Conservation (phyloP, 2,797 vertebrate genomes). For the Poeciliopsis paucimaculata region DNA sequence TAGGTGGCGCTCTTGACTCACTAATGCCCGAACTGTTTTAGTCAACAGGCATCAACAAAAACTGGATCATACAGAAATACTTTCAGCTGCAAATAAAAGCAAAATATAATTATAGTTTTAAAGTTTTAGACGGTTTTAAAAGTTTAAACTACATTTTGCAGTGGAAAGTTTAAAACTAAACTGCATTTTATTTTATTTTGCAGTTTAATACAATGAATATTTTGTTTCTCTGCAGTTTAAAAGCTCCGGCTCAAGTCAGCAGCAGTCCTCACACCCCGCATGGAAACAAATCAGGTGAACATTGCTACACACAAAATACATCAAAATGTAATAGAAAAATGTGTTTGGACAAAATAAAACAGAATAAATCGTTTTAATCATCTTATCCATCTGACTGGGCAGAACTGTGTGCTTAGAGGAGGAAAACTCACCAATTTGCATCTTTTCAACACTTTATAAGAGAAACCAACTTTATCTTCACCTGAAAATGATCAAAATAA, state of each 20-base stretch:
- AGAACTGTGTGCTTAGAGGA: no score
- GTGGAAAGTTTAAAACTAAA: background rate
- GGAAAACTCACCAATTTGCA: background rate
- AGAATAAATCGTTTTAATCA: no score
- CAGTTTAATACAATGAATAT: background rate
- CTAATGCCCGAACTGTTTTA: background rate
- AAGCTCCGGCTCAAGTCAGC: slow-evolving; percentile 52
- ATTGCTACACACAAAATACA: background rate
- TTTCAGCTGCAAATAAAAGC: background rate
- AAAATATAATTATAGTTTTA: background rate
- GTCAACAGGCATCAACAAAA: background rate
- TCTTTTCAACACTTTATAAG: background rate
- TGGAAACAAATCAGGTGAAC: slow-evolving; percentile 62
- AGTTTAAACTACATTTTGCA: background rate
- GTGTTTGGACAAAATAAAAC: background rate
- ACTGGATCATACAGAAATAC: background rate
- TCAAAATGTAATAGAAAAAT: background rate
- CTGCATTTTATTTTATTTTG: background rate
- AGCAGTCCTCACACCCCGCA: slow-evolving; percentile 27
- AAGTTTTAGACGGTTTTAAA: slow-evolving; percentile 1
- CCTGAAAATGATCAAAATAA: background rate
- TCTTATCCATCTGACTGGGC: no score
- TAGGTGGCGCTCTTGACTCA: slow-evolving; percentile 64
- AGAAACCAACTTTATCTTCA: background rate
- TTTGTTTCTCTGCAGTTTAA: slow-evolving; percentile 51